Evolutionary conservation across 2,888 invertebrate genomes (phyloP).

Genomic region (Pseudococcus viburni): DNA sequence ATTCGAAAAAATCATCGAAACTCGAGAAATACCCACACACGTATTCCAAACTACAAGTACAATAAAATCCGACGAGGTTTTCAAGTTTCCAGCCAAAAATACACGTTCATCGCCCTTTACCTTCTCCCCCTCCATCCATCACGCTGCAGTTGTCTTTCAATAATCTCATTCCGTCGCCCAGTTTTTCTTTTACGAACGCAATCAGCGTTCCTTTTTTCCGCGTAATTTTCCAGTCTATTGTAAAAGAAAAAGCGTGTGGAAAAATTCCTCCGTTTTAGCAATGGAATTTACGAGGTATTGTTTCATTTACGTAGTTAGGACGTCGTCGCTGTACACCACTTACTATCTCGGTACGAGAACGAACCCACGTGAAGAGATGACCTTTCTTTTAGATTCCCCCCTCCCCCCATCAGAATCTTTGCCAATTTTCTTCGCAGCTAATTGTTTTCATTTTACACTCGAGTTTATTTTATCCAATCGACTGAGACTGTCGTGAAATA

Average conservation of each 20-base stretch:
- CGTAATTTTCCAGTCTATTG: constrained; percentile 28
- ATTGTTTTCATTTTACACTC: neutral
- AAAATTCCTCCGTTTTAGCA: neutral
- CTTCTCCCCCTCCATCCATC: neutral
- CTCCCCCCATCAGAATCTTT: neutral
- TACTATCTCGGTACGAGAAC: no score
- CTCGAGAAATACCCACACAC: neutral
- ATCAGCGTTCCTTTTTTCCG: constrained; percentile 20
- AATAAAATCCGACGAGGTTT: neutral
- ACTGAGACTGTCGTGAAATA: neutral
- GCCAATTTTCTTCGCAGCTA: neutral
- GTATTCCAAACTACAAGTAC: neutral
- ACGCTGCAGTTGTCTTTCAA: neutral
- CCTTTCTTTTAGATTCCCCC: neutral
- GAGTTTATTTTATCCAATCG: neutral
- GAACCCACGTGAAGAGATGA: constrained; percentile 7
- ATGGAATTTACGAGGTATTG: constrained; percentile 12
- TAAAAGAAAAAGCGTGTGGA: neutral
- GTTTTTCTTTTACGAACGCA: neutral
- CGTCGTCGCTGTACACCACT: neutral
- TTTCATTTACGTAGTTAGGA: neutral
- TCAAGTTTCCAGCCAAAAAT: neutral
- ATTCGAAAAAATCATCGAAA: neutral
- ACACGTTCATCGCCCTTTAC: neutral
- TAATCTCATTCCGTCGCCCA: neutral